These are phyloP conservation scores for Moxostoma hubbsi DNA, from an alignment of 2,797 vertebrate genomes.

Conservation along the genomic window DNA sequence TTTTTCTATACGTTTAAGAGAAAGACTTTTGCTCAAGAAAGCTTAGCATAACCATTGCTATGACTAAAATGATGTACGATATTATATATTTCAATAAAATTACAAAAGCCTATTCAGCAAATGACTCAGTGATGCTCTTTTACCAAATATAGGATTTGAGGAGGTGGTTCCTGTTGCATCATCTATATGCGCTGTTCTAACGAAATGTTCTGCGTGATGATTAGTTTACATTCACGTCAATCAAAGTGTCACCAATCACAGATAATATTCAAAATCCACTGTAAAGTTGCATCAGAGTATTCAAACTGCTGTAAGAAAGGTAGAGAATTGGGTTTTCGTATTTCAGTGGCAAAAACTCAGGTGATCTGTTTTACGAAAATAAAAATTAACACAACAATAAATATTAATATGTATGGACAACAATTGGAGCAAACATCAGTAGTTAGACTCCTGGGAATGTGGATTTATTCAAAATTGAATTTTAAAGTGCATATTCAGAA, in stretches of 20 bases:
- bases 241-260: constrained; percentile 42
- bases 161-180: not conserved
- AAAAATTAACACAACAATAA: too few species aligned
- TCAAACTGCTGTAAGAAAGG: too few species aligned
- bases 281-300: constrained; percentile 43
- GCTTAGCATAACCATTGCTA: not conserved
- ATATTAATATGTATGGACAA: too few species aligned
- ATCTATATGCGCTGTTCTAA: constrained; percentile 15
- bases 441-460: too few species aligned
- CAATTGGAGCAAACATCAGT: too few species aligned
- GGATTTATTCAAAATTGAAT: too few species aligned
- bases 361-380: too few species aligned
- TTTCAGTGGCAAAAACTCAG: too few species aligned
- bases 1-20: not conserved
- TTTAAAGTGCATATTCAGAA: too few species aligned
- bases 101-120: not conserved
- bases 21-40: not conserved
- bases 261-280: not conserved
- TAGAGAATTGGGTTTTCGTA: too few species aligned
- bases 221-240: constrained; percentile 31
- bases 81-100: not conserved
- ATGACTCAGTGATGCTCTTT: not conserved
- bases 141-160: not conserved
- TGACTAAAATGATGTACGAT: not conserved
- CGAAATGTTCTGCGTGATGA: not conserved